These are phyloP conservation scores for Myanophis thanlyinensis DNA, from an alignment of 2,113 vertebrate genomes.

Conservation along the genomic window DNA sequence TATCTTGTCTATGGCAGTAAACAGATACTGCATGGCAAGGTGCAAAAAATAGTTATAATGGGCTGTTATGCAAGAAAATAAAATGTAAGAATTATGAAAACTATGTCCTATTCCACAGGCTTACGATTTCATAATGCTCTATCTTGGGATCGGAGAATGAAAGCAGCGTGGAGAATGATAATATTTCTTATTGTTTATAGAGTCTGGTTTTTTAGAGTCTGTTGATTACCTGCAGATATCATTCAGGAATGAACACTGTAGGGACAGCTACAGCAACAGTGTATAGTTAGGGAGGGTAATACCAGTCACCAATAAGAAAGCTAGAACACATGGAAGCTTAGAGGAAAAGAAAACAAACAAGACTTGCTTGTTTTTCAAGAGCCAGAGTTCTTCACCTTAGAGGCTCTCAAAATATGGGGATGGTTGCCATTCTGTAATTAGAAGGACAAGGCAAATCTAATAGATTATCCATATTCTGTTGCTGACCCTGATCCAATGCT, in stretches of 20 bases:
- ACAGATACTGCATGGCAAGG: background rate
- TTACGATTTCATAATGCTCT: background rate
- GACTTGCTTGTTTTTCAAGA: background rate
- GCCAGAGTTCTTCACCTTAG: background rate
- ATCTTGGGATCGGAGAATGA: background rate
- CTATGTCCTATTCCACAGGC: background rate
- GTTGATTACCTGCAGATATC: background rate
- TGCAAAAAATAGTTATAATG: slow-evolving; percentile 3
- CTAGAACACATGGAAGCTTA: background rate
- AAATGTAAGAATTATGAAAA: background rate
- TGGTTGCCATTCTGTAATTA: background rate
- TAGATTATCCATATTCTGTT: background rate
- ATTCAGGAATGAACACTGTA: background rate
- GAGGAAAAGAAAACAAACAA: background rate
- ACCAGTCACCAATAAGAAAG: background rate
- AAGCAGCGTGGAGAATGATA: background rate
- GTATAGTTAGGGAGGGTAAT: background rate
- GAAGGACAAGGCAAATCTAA: background rate
- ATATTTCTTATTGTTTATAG: background rate
- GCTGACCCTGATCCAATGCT: background rate
- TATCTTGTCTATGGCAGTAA: background rate
- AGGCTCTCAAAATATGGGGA: background rate
- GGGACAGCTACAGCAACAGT: background rate
- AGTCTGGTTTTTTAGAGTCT: background rate
- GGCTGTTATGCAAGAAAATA: background rate